Evolutionary conservation across 2,113 vertebrate species (phyloP).

Genomic region (pig (Sus scrofa)): DNA sequence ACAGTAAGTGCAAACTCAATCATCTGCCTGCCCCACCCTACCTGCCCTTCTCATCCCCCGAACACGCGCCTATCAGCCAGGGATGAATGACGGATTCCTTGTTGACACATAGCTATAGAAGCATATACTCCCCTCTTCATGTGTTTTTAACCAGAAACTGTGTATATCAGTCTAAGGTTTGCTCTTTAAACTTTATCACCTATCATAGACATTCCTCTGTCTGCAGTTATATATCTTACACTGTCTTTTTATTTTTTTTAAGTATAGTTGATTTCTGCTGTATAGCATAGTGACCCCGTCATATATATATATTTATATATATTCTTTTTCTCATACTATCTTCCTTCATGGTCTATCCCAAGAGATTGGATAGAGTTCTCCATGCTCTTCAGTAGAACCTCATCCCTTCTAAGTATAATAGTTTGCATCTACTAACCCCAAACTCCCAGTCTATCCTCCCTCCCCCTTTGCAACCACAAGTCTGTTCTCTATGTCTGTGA

Average conservation of each 20-base stretch:
- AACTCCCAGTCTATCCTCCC: too few species aligned
- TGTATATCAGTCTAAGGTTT: neutral
- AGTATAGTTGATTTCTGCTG: too few species aligned
- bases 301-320: too few species aligned
- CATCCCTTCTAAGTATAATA: too few species aligned
- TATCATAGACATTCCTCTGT: neutral
- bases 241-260: neutral
- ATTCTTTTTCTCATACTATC: too few species aligned
- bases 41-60: accelerated
- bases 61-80: neutral
- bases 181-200: neutral
- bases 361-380: too few species aligned
- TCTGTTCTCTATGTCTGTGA: too few species aligned
- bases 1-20: neutral
- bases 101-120: neutral
- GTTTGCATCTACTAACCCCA: too few species aligned
- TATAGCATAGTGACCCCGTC: too few species aligned
- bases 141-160: neutral
- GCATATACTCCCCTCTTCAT: neutral
- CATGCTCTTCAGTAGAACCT: too few species aligned
- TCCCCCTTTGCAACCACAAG: too few species aligned
- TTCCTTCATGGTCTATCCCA: too few species aligned
- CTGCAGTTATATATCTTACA: neutral
- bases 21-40: neutral
- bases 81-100: neutral